Base-by-base conservation (phyloP, 2,888 invertebrate species). In the Trachelus iudaicus region DNA sequence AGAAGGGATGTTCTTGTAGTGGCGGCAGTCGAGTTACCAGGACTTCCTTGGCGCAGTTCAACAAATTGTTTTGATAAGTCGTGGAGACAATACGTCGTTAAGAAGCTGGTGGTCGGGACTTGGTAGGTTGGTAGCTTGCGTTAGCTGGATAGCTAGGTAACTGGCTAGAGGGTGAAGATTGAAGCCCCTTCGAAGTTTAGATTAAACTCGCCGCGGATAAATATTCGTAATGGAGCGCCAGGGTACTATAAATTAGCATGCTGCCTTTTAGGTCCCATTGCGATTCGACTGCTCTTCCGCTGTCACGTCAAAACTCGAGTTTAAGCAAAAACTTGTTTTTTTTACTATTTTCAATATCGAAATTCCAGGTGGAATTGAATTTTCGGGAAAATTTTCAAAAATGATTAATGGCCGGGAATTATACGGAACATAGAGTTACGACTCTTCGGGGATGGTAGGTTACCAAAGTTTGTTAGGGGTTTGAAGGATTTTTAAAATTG, bases 181-280 rank as follows among this genome's bases (percentile, higher is more conserved):
- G 85, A 85, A 86, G 87, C 88, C 88, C 87, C 90, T 90, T 87
- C 89, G 83, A 91, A 91, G 91, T 91, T 91, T 91, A 91, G 91
- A 91, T 91, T 91, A 91, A 91, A 91, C 91, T 90, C 90, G 89
- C 90, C 89, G 86, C 88, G 91, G 90, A 91, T 91, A 91, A 91
- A 91, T 91, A 91, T 91, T 91, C 91, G 91, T 91, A 91, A 91
- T 91, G 90, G 91, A 91, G 89, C 91, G 89, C 91, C 90, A 85
- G 91, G 91, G 91, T 91, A 90, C 90, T 86, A 91, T 91, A 91
- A 91, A 91, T 91, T 91, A 91, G 90, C 88, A 91, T 91, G 90
- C 89, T 90, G 89, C 90, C 88, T 89, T 89, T 76, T 80, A 76
- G 35, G 77, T 78, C 79, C 40, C 75, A 74, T 74, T 71, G 71